Conservation (phyloP, 2,113 vertebrate genomes). For the Poeciliopsis retropinna region DNA sequence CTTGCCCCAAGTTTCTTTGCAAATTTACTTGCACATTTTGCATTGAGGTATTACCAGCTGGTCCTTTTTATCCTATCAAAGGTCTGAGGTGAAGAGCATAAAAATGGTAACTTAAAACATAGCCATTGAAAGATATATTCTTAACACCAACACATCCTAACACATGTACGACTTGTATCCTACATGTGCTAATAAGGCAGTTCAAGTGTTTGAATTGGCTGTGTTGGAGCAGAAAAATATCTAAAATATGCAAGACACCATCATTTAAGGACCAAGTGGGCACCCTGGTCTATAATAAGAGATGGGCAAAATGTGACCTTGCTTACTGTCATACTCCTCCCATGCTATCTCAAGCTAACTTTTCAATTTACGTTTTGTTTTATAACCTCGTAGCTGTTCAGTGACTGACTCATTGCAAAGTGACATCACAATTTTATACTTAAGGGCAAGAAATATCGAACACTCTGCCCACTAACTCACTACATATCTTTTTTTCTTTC, state of each 20-base stretch:
- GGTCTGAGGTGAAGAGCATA: not conserved
- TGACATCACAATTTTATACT: conserved; percentile 23
- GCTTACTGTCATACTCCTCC: not conserved
- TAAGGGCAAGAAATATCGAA: conserved; percentile 19
- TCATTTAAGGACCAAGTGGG: too few relatives aligned
- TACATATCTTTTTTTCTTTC: not conserved
- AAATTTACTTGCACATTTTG: not conserved
- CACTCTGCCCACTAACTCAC: not conserved
- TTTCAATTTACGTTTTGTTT: not conserved
- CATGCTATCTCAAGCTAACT: not conserved
- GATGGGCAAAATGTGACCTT: too few relatives aligned
- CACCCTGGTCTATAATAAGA: too few relatives aligned
- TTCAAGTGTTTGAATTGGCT: too few relatives aligned
- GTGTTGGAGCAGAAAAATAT: too few relatives aligned
- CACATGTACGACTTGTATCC: too few relatives aligned
- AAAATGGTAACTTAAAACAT: too few relatives aligned
- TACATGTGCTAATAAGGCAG: too few relatives aligned
- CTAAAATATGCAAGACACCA: too few relatives aligned
- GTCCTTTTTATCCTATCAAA: not conserved
- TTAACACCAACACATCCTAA: too few relatives aligned
- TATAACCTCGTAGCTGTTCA: not conserved
- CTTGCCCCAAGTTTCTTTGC: not conserved
- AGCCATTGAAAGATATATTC: too few relatives aligned
- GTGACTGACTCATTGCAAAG: not conserved
- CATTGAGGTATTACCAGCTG: not conserved